phyloP scores from a whole-genome alignment of 2,888 invertebrate genomes.

The Oscheius sp. region DNA sequence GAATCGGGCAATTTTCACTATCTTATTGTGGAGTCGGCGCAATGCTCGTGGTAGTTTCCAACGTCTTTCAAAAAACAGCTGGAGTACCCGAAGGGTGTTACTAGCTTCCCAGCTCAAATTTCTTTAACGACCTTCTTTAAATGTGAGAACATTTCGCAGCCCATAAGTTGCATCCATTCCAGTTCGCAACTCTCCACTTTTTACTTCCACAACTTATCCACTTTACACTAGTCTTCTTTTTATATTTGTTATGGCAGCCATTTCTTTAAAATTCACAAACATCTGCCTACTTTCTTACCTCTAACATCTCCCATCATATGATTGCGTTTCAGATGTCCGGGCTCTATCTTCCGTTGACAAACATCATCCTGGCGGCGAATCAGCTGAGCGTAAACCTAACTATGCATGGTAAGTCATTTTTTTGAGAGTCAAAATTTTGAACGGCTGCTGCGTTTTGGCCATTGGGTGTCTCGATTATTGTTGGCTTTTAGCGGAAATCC shows the following conservation, averaged over 20 bases:
- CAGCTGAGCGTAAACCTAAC: conserved; percentile 65
- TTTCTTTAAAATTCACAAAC: too few relatives aligned
- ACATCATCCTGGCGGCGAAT: conserved; percentile 63
- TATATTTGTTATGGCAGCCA: not conserved
- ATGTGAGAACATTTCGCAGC: too few relatives aligned
- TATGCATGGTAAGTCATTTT: conserved; percentile 51
- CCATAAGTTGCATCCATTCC: too few relatives aligned
- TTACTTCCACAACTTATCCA: too few relatives aligned
- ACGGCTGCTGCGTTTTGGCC: conserved; percentile 12
- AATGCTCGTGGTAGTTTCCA: not conserved
- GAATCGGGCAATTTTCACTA: too few relatives aligned
- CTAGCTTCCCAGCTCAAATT: too few relatives aligned
- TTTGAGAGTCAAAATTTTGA: not conserved
- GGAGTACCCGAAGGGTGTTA: too few relatives aligned
- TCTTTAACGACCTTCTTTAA: too few relatives aligned
- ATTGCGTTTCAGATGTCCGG: conserved; percentile 56
- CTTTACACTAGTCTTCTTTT: not conserved
- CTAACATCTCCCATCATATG: too few relatives aligned
- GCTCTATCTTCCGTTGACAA: conserved; percentile 61
- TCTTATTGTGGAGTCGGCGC: too few relatives aligned
- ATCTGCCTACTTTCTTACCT: not conserved
- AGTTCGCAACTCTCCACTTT: too few relatives aligned
- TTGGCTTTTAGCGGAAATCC: conserved; percentile 34
- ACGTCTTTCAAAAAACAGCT: too few relatives aligned
- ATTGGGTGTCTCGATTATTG: conserved; percentile 20